Conservation (phyloP, 2,113 vertebrate genomes). For the Dasyornis broadbenti region DNA sequence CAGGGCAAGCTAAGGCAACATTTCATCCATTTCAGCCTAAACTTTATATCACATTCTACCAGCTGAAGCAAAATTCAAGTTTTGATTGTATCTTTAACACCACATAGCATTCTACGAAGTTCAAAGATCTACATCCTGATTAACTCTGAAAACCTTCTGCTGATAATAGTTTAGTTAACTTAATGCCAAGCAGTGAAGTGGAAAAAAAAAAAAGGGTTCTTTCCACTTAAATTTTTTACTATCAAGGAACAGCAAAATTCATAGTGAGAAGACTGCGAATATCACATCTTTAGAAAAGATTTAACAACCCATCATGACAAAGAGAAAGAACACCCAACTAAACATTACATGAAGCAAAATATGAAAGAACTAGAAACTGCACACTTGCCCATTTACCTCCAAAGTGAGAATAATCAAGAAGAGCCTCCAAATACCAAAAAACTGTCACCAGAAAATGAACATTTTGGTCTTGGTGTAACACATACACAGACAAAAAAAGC, state of each 20-base stretch:
- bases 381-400: not conserved
- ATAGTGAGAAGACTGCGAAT: not conserved
- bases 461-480: not conserved
- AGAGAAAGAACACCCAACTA: not conserved
- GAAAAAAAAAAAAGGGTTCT: not conserved
- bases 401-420: not conserved
- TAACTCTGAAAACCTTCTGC: not conserved
- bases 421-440: not conserved
- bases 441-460: not conserved
- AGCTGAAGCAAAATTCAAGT: not conserved
- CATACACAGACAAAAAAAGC: not conserved
- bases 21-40: not conserved
- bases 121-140: not conserved
- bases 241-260: not conserved
- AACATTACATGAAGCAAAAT: not conserved
- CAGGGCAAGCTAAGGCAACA: not conserved
- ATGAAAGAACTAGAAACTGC: not conserved
- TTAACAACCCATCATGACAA: not conserved
- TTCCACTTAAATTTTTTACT: not conserved
- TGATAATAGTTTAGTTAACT: not conserved
- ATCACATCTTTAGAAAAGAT: not conserved
- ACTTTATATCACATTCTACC: not conserved
- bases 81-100: not conserved
- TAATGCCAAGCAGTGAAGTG: not conserved
- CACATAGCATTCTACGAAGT: not conserved